Base-by-base conservation (phyloP, 2,113 vertebrate genomes). In the Typhlomys cinereus region DNA sequence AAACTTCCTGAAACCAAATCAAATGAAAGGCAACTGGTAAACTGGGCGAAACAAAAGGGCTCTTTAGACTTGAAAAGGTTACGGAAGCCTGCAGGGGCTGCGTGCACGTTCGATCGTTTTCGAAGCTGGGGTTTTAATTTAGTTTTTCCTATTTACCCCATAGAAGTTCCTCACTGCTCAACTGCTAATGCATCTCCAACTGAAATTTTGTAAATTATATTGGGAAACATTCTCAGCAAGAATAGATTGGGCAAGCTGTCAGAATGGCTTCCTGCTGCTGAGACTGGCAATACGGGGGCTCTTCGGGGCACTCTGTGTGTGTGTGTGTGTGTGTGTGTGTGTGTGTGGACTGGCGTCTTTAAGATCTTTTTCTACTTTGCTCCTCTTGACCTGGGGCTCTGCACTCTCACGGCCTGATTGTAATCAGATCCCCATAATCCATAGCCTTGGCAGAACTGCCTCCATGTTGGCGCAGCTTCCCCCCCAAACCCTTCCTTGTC, bases 171-270 rank as follows among this genome's bases (percentile, higher is more conserved):
- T 97, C 96, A 54, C 94, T 93, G 97, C 97, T 97, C 96, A 97
- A 95, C 93, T 92, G 95, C 97, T 98, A 98, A 98, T 98, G 97
- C 97, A 98, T 97, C 97, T 98, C 97, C 97, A 97, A 95, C 94
- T 95, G 98, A 98, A 98, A 97, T 97, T 97, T 98, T 97, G 97
- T 97, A 98, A 98, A 98, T 98, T 98, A 97, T 98, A 98, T 98
- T 94, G 98, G 97, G 97, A 97, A 98, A 98, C 97, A 97, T 95
- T 98, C 97, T 94, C 96, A 95, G 97, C 91, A 31, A 97, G 97
- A 97, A 94, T 93, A 95, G 97, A 96, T 96, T 91, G 95, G 97
- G 94, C 96, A 94, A 95, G 97, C 97, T 96, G 97, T 54, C 0
- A 50, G 95, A 97, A 97, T 96, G 95, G 97, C 96, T 98, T 96